Base-by-base conservation (phyloP, 2,888 invertebrate species). In the Flabesymbios commensalis region DNA sequence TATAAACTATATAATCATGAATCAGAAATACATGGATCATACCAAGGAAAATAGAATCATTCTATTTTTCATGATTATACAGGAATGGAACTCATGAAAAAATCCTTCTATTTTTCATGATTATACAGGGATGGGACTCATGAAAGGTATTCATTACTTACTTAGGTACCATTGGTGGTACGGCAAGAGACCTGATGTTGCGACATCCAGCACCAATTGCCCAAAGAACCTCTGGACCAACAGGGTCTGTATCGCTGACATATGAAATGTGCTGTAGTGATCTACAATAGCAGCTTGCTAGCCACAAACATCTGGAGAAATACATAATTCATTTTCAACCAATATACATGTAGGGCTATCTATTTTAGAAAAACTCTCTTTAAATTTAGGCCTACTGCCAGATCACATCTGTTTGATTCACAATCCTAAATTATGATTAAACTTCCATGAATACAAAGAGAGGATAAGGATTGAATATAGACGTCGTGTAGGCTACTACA, bases 121-220 rank as follows among this genome's bases (percentile, higher is more conserved):
- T 36, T 14, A 14, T 36, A 36, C n/a, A 36, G 10, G 10, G 39
- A 36, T 14, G n/a, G 10, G n/a, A 36, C 10, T 36, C n/a, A 36
- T 36, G 39, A 45, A 10, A 10, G 24, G 45, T 17, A 45, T 7
- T 7, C 14, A 5, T 28, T n/a, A 22, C 67, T 66, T 72, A 78
- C 79, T 75, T 73, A 28, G 77, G 76, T 57, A 62, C 72, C 31
- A 74, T 64, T 1, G 79, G 77, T 3, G 75, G 74, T 17, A 80
- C 67, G 43, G 71, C 61, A 22, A 80, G 70, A 3, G 74, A 71
- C 31, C 65, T 71, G 29, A 81, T 68, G 33, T 76, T 71, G n/a
- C 74, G 71, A 68, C 80, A 80, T 1, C 81, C 81, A 36, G 77
- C 78, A 0, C 79, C 80, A 32, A 81, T 65, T 3, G 78, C 74